Percentiles rank a stretch among this genome's conserved stretches.
Evolutionary conservation across 2,797 vertebrate species (phyloP).

Genomic region (Takifugu ocellatus): DNA sequence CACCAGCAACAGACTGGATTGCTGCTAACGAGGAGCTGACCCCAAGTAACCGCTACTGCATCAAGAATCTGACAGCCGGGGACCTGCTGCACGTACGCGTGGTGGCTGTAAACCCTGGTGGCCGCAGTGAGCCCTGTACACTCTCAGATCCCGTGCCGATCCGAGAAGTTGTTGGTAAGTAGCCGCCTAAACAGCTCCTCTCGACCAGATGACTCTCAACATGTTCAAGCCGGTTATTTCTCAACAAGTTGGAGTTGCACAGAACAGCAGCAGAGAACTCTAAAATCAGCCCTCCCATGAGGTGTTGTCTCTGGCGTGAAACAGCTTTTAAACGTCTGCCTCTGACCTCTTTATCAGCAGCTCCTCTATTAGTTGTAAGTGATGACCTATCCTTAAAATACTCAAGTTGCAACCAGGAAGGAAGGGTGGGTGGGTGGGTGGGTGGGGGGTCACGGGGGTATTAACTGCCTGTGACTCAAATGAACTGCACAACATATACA

Average conservation of each 20-base stretch:
- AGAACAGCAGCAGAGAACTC: background rate
- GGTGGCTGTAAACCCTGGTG: conserved; percentile 75
- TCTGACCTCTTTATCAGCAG: conserved; percentile 33
- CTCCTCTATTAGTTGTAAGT: conserved; percentile 29
- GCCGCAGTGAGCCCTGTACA: conserved; percentile 71
- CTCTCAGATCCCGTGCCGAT: conserved; percentile 79
- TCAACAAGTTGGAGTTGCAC: background rate
- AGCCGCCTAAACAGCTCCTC: background rate
- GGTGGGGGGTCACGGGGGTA: conserved; percentile 19
- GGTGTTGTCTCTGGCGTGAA: background rate
- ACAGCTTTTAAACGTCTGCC: conserved; percentile 16
- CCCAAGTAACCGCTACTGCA: conserved; percentile 71
- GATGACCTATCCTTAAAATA: conserved; percentile 58
- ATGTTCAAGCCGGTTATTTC: background rate
- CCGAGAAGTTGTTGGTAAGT: conserved; percentile 81
- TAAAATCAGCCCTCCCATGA: background rate
- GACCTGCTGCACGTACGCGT: conserved; percentile 82
- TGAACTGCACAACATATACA: conserved; percentile 57
- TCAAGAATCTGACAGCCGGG: conserved; percentile 75
- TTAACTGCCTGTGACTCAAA: conserved; percentile 34
- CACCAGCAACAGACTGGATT: conserved; percentile 82
- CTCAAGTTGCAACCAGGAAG: conserved; percentile 47
- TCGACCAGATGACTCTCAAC: background rate
- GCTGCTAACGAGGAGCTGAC: conserved; percentile 75
- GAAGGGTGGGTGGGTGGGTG: too few species aligned